Evolutionary conservation across 2,888 invertebrate species (phyloP), one percentile per base, ranked within the genome.

Genomic region (Acrobasis suavella): DNA sequence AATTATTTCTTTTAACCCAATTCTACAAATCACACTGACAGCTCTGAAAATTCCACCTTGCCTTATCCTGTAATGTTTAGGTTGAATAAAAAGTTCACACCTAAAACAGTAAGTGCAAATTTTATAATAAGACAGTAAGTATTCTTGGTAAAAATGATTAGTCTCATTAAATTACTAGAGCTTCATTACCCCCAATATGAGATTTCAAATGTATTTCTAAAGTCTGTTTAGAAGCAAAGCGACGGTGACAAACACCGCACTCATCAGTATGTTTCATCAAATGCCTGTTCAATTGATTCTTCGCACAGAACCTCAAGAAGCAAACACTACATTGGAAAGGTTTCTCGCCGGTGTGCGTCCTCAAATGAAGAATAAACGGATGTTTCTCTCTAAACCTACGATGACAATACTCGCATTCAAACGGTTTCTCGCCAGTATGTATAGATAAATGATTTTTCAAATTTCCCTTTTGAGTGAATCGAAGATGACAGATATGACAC

Each of bases 171-270:
- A 56, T 56, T 7, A 56, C 56, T 56, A 56, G 42, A 7, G 56
- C 42, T 16, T 56, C 56, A 42, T 22, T 42, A n/a, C 56, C 56
- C 22, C 56, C 52, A 52, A 61, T 39, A 46, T 61, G 61, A 2
- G 46, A 54, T 61, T 61, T 61, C 15, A 61, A 61, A 8, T 52
- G 56, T 22, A 56, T 56, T 56, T 56, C 56, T 56, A 56, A 42
- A 0, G 56, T 61, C 7, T 52, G 39, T 15, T 61, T 61, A 5
- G 50, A 50, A 15, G 37, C 50, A 37, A 52, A 61, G 10, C 52
- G 51, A 8, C 52, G 54, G 15, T 61, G 61, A 15, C 61, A 61
- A 7, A 54, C 46, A n/a, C 39, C 54, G 9, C 61, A 61, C 12
- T 50, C 59, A 17, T 56, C 56, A 22, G 56, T 56, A 42, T 56